Conservation (phyloP, 2,797 vertebrate species). For the Echeneis naucrates region DNA sequence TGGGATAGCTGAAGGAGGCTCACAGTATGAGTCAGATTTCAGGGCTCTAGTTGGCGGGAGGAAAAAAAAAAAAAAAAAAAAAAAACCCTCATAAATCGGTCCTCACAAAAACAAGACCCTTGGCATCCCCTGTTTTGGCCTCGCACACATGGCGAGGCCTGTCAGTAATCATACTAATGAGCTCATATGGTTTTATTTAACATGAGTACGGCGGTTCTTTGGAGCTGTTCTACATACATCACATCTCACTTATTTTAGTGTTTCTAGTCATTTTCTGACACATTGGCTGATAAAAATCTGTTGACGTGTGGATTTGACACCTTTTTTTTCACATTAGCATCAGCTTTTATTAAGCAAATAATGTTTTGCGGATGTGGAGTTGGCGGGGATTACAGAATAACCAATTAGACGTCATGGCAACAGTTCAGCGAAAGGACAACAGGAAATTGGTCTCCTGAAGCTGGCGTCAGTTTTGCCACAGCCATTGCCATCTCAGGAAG, state of each 20-base stretch:
- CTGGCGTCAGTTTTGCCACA: neutral
- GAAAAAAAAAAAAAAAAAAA: too few species aligned
- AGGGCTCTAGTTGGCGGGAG: too few species aligned
- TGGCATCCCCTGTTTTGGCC: constrained; percentile 1
- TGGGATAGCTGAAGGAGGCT: constrained; percentile 12
- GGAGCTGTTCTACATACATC: neutral
- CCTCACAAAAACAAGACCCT: neutral
- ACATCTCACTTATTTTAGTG: too few species aligned
- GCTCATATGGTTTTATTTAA: constrained; percentile 31
- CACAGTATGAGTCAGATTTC: constrained; percentile 23
- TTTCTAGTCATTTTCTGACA: constrained; percentile 3
- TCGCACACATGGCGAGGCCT: constrained; percentile 19
- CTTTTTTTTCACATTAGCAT: neutral
- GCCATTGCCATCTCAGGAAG: neutral
- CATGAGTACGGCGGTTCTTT: neutral
- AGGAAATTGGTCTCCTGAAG: constrained; percentile 40
- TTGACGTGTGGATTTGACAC: neutral
- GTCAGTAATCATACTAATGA: constrained; percentile 12
- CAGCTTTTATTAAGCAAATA: neutral
- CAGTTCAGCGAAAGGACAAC: neutral
- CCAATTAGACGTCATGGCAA: neutral
- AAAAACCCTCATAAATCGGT: constrained; percentile 4
- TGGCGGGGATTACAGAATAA: neutral
- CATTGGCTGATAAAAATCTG: neutral
- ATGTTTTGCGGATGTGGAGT: neutral